A percentile compares a stretch with the other conserved stretches of the same genome.
Conservation (phyloP, 2,888 invertebrate species). For the Tineola bisselliella region DNA sequence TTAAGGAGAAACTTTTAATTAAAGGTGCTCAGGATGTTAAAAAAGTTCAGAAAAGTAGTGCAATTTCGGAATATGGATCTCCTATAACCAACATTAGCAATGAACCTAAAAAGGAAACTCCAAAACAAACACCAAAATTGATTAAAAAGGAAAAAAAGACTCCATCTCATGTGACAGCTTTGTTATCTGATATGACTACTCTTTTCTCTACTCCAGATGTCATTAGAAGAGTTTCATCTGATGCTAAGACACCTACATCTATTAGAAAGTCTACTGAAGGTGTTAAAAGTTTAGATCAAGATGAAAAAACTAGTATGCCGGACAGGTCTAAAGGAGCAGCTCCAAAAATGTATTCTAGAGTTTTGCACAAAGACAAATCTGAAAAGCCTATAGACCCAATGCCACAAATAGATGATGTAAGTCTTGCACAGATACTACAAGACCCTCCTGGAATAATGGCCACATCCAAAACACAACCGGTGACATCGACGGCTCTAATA, state of each 20-base stretch:
- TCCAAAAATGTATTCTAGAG: slow-evolving; percentile 33
- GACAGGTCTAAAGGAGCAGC: slow-evolving; percentile 21
- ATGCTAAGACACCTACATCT: slow-evolving; percentile 54
- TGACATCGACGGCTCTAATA: background rate
- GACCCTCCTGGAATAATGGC: slow-evolving; percentile 39
- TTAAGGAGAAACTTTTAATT: slow-evolving; percentile 42
- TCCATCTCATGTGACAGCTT: slow-evolving; percentile 66
- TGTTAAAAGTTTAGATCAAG: slow-evolving; percentile 23
- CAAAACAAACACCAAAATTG: slow-evolving; percentile 49
- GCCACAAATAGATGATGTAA: slow-evolving; percentile 58
- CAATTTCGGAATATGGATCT: slow-evolving; percentile 14
- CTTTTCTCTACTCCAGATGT: slow-evolving; percentile 83
- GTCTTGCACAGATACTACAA: slow-evolving; percentile 59
- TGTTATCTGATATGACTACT: slow-evolving; percentile 71
- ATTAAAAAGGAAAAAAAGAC: slow-evolving; percentile 67
- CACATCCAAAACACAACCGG: slow-evolving; percentile 21
- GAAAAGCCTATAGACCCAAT: slow-evolving; percentile 50
- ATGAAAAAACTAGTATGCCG: background rate
- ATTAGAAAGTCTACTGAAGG: slow-evolving; percentile 23
- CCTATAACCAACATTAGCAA: slow-evolving; percentile 25
- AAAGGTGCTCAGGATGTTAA: slow-evolving; percentile 32
- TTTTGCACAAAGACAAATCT: slow-evolving; percentile 29
- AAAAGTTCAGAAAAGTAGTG: slow-evolving; percentile 22
- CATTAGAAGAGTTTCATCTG: slow-evolving; percentile 73
- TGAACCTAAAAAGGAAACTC: slow-evolving; percentile 35